Evolutionary conservation across 2,888 invertebrate genomes (phyloP).

Genomic region (Drosophila basisetae): DNA sequence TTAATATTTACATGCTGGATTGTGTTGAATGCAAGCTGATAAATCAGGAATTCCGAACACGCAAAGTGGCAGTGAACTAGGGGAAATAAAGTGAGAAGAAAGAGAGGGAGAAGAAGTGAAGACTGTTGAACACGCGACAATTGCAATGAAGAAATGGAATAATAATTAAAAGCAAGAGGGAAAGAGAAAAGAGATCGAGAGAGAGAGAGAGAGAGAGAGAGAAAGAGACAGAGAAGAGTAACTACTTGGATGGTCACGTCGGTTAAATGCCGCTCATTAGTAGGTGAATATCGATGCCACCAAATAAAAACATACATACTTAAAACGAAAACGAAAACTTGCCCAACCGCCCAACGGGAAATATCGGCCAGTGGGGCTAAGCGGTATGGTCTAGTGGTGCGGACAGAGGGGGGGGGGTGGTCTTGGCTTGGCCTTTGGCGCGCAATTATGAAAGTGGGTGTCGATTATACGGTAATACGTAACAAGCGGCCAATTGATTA

Average conservation of each 20-base stretch:
- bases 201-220: background rate
- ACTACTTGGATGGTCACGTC: constrained; percentile 39
- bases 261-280: constrained; percentile 48
- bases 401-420: background rate
- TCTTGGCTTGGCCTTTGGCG: constrained; percentile 7
- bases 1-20: background rate
- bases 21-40: constrained; percentile 12
- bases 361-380: constrained; percentile 61
- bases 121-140: constrained; percentile 36
- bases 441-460: constrained; percentile 22
- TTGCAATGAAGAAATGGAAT: constrained; percentile 46
- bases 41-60: constrained; percentile 61
- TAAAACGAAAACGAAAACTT: constrained; percentile 70
- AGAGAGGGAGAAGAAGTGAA: background rate
- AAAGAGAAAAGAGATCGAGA: background rate
- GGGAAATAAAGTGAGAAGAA: background rate
- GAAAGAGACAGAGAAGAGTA: background rate
- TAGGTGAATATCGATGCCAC: constrained; percentile 40
- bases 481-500: constrained; percentile 69
- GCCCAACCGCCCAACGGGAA: constrained; percentile 46
- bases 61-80: constrained; percentile 12
- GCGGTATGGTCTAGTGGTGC: constrained; percentile 15
- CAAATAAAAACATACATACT: constrained; percentile 20
- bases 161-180: constrained; percentile 15
- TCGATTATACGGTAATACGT: constrained; percentile 48